These are phyloP conservation scores for Rutpela maculata DNA, from an alignment of 2,888 invertebrate species.

Conservation along the genomic window DNA sequence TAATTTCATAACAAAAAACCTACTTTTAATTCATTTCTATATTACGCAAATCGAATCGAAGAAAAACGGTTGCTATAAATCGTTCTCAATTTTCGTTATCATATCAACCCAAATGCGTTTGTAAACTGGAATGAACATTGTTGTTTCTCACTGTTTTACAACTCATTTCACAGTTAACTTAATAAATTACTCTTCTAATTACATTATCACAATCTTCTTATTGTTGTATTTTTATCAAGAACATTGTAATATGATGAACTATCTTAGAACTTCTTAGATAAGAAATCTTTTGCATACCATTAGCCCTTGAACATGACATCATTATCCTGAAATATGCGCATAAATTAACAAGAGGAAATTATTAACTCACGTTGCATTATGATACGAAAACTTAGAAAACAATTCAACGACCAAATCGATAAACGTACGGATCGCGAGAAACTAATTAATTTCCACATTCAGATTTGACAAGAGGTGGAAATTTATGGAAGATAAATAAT, in stretches of 20 bases:
- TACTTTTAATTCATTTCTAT: no score
- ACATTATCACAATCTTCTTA: neutral
- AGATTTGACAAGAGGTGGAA: constrained; percentile 5
- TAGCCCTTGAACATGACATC: constrained; percentile 17
- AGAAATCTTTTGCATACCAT: constrained; percentile 17
- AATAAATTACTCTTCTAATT: neutral
- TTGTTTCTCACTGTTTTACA: neutral
- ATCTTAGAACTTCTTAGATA: constrained; percentile 21
- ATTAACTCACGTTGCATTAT: constrained; percentile 5
- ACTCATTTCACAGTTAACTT: neutral
- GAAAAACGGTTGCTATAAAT: no score
- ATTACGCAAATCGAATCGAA: no score
- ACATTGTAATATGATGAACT: neutral
- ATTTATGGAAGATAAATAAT: constrained; percentile 29
- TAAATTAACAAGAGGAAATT: constrained; percentile 33
- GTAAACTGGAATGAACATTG: neutral
- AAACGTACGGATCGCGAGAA: constrained; percentile 12
- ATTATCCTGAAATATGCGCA: constrained; percentile 31
- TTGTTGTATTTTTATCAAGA: neutral
- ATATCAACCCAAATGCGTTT: neutral
- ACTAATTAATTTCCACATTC: constrained; percentile 12
- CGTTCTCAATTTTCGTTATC: no score
- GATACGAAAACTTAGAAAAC: constrained; percentile 28
- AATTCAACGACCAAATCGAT: constrained; percentile 15
- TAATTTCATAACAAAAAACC: no score